These are phyloP conservation scores for Halocynthia roretzi DNA, from an alignment of 23 tunicate species.

Conservation along the genomic window DNA sequence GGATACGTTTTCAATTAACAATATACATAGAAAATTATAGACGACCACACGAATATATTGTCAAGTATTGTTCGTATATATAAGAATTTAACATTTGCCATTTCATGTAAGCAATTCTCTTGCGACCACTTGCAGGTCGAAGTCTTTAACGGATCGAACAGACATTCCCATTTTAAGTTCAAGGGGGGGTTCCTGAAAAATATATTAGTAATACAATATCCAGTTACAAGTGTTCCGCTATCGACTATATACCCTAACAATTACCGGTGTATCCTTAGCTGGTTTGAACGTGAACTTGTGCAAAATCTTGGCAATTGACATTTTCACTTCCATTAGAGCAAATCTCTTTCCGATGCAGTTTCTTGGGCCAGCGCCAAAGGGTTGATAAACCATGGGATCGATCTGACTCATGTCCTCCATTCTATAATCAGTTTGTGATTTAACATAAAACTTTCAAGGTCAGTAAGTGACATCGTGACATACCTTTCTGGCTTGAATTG, in stretches of 20 bases:
- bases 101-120: not conserved
- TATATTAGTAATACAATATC: not conserved
- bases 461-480: too few relatives aligned
- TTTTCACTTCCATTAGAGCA: constrained; percentile 49
- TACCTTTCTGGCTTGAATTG: constrained; percentile 79
- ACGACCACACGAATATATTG: too few relatives aligned
- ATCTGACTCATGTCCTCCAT: constrained; percentile 69
- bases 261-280: constrained; percentile 47
- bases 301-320: constrained; percentile 43
- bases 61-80: too few relatives aligned
- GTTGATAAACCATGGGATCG: constrained; percentile 70
- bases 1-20: too few relatives aligned
- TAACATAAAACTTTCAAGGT: too few relatives aligned
- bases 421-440: too few relatives aligned
- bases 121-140: not conserved
- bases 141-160: not conserved
- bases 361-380: constrained; percentile 83
- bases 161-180: not conserved
- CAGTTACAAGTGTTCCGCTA: not conserved
- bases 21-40: too few relatives aligned
- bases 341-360: constrained; percentile 71
- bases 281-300: constrained; percentile 31
- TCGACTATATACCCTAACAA: not conserved
- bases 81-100: too few relatives aligned
- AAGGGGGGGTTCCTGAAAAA: constrained; percentile 1